Percentiles rank a stretch among this genome's conserved stretches.
Conservation (phyloP, 1,140 invertebrate species). For the Saxidomus purpurata region DNA sequence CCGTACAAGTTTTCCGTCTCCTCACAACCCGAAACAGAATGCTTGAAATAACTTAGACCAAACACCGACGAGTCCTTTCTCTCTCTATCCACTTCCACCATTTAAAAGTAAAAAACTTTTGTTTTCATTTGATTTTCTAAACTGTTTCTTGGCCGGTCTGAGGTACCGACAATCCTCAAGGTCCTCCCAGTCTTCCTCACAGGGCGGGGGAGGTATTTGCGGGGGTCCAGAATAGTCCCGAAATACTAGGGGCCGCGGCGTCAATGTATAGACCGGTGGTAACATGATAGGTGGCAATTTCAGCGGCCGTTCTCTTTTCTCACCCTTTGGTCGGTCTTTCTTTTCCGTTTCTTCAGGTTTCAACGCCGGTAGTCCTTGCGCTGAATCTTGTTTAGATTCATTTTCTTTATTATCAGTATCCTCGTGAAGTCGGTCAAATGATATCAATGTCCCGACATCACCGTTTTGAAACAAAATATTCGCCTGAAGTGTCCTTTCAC, state of each 20-base stretch:
- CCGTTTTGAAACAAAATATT: slow-evolving; percentile 63
- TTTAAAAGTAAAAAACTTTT: slow-evolving; percentile 44
- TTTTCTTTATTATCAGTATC: slow-evolving; percentile 4
- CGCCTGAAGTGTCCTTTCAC: slow-evolving; percentile 55
- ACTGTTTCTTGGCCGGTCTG: slow-evolving; percentile 52
- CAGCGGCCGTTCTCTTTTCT: slow-evolving; percentile 33
- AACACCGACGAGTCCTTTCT: too few species aligned
- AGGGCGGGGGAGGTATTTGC: not conserved
- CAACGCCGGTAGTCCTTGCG: not conserved
- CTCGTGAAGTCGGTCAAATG: slow-evolving; percentile 36
- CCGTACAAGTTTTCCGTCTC: too few species aligned
- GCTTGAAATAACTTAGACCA: too few species aligned
- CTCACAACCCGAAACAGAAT: too few species aligned
- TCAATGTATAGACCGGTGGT: slow-evolving; percentile 54
- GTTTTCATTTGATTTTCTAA: slow-evolving; percentile 40
- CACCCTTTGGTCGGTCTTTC: not conserved
- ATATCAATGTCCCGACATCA: slow-evolving; percentile 59
- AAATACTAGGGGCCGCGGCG: slow-evolving; percentile 28
- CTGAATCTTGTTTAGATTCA: not conserved
- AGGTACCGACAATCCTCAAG: slow-evolving; percentile 58
- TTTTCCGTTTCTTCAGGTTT: slow-evolving; percentile 23
- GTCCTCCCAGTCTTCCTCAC: slow-evolving; percentile 55
- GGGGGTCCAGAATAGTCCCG: slow-evolving; percentile 41
- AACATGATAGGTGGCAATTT: slow-evolving; percentile 59
- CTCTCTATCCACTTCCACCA: not conserved